Evolutionary conservation across 2,113 vertebrate genomes (phyloP).

Genomic region (Amphiprion percula): DNA sequence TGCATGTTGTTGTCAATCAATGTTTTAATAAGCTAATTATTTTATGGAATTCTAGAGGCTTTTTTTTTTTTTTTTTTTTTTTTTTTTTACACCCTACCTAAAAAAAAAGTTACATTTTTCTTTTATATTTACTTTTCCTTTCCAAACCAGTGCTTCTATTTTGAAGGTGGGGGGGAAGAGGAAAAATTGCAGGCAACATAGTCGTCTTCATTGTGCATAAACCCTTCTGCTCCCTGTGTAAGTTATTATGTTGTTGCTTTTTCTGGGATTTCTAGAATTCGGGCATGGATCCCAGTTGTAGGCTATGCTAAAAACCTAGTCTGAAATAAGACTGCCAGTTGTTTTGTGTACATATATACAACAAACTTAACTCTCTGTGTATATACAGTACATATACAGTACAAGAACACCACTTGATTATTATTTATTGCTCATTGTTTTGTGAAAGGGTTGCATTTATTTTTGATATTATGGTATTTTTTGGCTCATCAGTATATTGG

Average conservation of each 20-base stretch:
- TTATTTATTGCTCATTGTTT: constrained; percentile 87
- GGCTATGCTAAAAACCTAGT: constrained; percentile 69
- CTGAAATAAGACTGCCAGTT: constrained; percentile 69
- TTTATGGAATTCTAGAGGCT: constrained; percentile 66
- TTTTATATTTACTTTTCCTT: constrained; percentile 67
- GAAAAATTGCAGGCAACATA: constrained; percentile 48
- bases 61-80: constrained; percentile 27
- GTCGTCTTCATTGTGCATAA: constrained; percentile 63
- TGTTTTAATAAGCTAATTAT: constrained; percentile 83
- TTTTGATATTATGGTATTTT: constrained; percentile 85
- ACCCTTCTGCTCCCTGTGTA: constrained; percentile 68
- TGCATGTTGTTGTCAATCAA: constrained; percentile 79
- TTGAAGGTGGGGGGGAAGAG: constrained; percentile 18
- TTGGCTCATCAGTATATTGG: constrained; percentile 76
- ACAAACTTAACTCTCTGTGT: constrained; percentile 80
- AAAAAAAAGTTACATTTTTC: constrained; percentile 50
- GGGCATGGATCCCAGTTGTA: constrained; percentile 70
- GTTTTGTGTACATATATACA: constrained; percentile 82
- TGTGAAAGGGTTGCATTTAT: constrained; percentile 87
- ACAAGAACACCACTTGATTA: constrained; percentile 82
- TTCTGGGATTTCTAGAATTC: constrained; percentile 62
- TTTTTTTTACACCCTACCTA: constrained; percentile 61
- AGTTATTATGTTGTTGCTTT: constrained; percentile 78
- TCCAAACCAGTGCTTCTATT: constrained; percentile 66
- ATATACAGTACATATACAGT: constrained; percentile 85